These are phyloP conservation scores for Bombus terrestris DNA, from an alignment of 1,140 invertebrate species.

Conservation along the genomic window DNA sequence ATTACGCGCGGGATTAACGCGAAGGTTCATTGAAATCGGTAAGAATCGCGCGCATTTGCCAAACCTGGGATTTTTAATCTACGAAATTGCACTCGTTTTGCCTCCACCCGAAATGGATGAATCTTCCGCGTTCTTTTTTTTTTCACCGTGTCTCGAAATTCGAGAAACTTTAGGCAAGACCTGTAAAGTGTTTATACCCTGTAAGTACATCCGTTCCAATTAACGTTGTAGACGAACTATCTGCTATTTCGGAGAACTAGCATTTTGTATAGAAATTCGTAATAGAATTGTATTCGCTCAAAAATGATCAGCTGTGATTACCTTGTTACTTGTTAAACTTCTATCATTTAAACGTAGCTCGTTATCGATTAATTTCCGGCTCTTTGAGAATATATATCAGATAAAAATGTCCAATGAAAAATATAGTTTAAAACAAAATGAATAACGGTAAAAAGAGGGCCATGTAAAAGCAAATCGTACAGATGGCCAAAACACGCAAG, in stretches of 20 bases:
- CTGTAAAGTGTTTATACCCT: not conserved
- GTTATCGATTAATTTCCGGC: too few relatives aligned
- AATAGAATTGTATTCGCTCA: too few relatives aligned
- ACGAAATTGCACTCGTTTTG: slow-evolving; percentile 23
- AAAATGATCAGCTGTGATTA: too few relatives aligned
- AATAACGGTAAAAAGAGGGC: too few relatives aligned
- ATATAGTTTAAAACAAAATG: too few relatives aligned
- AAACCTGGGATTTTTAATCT: slow-evolving; percentile 12
- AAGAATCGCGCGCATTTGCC: not conserved
- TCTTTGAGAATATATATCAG: too few relatives aligned
- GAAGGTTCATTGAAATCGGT: not conserved
- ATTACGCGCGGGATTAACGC: not conserved
- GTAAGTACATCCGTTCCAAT: not conserved
- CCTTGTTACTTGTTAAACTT: too few relatives aligned
- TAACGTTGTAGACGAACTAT: not conserved
- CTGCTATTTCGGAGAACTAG: not conserved
- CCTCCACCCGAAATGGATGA: not conserved
- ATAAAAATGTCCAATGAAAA: too few relatives aligned
- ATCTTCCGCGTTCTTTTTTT: not conserved
- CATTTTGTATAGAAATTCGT: not conserved
- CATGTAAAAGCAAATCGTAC: too few relatives aligned
- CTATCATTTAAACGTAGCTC: too few relatives aligned
- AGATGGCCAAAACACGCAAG: too few relatives aligned
- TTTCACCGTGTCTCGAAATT: not conserved
- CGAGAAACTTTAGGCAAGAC: not conserved